These are phyloP conservation scores for Cossypha caffra DNA, from an alignment of 2,797 vertebrate genomes.

Conservation along the genomic window DNA sequence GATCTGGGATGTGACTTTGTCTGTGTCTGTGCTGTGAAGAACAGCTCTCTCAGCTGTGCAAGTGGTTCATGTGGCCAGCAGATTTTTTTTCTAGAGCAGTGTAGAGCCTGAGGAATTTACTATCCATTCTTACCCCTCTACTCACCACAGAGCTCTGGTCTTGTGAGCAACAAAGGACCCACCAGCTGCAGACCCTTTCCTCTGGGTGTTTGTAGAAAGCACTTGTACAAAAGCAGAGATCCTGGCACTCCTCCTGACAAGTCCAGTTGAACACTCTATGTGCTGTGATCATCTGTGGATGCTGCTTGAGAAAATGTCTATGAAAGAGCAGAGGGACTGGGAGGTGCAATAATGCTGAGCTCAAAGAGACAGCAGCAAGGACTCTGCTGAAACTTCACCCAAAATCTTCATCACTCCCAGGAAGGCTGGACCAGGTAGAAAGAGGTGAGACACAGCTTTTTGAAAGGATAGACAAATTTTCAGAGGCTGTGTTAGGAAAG, in stretches of 20 bases:
- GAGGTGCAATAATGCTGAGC: background rate
- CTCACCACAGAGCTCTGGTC: background rate
- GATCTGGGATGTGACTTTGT: background rate
- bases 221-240: background rate
- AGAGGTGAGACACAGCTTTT: background rate
- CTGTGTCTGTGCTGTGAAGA: background rate
- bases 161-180: background rate
- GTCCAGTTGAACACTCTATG: accelerated
- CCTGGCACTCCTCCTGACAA: background rate
- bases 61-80: background rate
- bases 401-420: background rate
- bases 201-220: background rate
- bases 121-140: background rate
- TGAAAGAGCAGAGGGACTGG: background rate
- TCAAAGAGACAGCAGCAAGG: background rate
- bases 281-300: background rate
- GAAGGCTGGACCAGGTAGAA: background rate
- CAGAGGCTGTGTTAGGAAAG: background rate
- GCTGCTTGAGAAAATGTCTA: background rate
- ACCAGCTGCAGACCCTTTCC: background rate
- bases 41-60: background rate
- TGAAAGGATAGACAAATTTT: background rate
- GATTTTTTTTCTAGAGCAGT: background rate
- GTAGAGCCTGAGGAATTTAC: background rate
- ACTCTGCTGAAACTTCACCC: background rate